These are phyloP conservation scores for Schizothorax lantsangensis DNA, from an alignment of 2,797 vertebrate genomes.

Conservation along the genomic window DNA sequence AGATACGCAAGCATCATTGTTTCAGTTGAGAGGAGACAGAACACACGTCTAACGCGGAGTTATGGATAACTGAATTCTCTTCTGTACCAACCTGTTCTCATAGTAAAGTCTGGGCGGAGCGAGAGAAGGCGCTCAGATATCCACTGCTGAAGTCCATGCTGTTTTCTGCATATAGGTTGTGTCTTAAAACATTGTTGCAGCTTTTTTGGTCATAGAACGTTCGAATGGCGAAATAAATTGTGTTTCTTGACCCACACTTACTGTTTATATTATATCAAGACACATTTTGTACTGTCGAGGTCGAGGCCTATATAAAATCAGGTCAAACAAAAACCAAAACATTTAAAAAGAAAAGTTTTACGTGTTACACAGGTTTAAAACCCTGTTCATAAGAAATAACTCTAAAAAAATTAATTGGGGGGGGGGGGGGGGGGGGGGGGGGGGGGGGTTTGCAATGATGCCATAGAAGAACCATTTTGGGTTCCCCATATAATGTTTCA, in stretches of 20 bases:
- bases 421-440: too few species aligned
- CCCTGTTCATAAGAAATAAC: neutral
- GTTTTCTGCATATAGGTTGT: neutral
- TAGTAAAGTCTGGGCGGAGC: slow-evolving; percentile 75
- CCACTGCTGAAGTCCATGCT: neutral
- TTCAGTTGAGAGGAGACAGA: neutral
- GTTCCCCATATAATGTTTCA: neutral
- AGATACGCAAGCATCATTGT: slow-evolving; percentile 56
- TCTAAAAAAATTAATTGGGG: neutral
- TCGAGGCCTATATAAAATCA: neutral
- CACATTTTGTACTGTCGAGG: neutral
- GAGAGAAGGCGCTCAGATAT: slow-evolving; percentile 20
- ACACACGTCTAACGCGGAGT: neutral
- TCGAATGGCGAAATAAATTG: neutral
- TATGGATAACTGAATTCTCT: slow-evolving; percentile 49
- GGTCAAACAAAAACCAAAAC: neutral
- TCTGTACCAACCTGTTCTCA: slow-evolving; percentile 68
- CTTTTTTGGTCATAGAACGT: neutral
- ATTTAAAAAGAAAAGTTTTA: neutral
- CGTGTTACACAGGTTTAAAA: neutral
- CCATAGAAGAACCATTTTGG: neutral
- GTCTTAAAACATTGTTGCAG: neutral
- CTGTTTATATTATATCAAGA: too few species aligned
- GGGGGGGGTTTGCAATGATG: neutral
- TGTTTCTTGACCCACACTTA: neutral